A percentile compares a stretch with the other conserved stretches of the same genome.
These are phyloP conservation scores for Maniola jurtina DNA, from an alignment of 1,140 invertebrate genomes.

Conservation along the genomic window DNA sequence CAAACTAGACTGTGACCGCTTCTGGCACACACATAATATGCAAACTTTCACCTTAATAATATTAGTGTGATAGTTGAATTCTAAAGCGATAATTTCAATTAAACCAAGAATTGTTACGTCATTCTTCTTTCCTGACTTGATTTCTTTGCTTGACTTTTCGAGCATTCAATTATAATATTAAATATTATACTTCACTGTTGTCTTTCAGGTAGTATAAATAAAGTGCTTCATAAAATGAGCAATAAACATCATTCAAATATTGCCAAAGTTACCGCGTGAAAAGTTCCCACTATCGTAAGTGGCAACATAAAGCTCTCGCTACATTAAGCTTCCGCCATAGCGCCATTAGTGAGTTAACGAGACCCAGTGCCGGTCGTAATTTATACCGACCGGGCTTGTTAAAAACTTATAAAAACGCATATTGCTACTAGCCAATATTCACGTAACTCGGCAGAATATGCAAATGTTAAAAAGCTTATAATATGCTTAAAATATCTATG, in stretches of 20 bases:
- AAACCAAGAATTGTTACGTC: too few species aligned
- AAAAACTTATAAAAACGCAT: constrained; percentile 74
- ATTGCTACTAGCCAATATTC: constrained; percentile 57
- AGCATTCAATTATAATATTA: too few species aligned
- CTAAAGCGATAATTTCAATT: too few species aligned
- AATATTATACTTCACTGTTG: too few species aligned
- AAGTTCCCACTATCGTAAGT: constrained; percentile 61
- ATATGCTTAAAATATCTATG: too few species aligned
- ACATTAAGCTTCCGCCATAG: constrained; percentile 75
- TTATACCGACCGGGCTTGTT: constrained; percentile 76
- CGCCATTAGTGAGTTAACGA: constrained; percentile 75
- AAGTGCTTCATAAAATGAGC: background rate
- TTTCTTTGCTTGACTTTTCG: too few species aligned
- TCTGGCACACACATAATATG: too few species aligned
- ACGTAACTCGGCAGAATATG: too few species aligned
- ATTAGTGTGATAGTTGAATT: too few species aligned
- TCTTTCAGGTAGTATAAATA: background rate
- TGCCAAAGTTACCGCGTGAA: constrained; percentile 27
- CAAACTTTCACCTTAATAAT: too few species aligned
- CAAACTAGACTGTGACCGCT: too few species aligned
- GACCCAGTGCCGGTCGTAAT: constrained; percentile 73
- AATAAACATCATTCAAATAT: constrained; percentile 6
- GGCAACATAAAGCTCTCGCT: constrained; percentile 76
- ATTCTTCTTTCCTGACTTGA: too few species aligned
- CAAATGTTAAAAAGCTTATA: background rate